These are phyloP conservation scores for Syrmaticus mikado DNA, from an alignment of 2,113 vertebrate species.

Conservation along the genomic window DNA sequence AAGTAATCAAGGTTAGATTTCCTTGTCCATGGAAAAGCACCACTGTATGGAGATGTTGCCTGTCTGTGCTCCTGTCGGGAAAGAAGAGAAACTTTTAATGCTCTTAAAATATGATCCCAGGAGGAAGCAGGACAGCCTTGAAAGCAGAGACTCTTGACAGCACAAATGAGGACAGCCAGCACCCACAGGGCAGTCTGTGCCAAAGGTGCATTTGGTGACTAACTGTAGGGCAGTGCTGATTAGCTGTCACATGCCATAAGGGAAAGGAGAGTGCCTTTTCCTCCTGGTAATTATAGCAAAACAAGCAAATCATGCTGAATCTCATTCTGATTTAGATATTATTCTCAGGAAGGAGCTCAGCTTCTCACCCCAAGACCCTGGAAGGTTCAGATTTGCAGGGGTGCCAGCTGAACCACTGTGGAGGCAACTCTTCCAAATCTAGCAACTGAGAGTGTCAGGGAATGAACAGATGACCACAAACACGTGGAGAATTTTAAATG, in stretches of 20 bases:
- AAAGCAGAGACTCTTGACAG: neutral
- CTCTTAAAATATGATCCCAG: neutral
- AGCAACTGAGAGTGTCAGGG: neutral
- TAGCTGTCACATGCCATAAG: neutral
- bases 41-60: slow-evolving; percentile 72
- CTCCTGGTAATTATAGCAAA: neutral
- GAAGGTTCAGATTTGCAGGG: neutral
- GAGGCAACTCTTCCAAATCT: neutral
- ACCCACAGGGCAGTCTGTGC: neutral
- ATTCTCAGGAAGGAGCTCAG: neutral
- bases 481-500: neutral
- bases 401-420: neutral
- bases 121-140: neutral
- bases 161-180: neutral
- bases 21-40: slow-evolving; percentile 80
- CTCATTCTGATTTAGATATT: neutral
- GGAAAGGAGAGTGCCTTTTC: neutral
- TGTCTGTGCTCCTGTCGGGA: slow-evolving; percentile 80
- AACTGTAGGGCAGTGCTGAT: neutral
- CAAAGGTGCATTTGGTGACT: neutral
- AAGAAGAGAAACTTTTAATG: slow-evolving; percentile 59
- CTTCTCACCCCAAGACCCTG: neutral
- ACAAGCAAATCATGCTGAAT: neutral
- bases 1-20: slow-evolving; percentile 93
- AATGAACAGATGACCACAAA: neutral